These are phyloP conservation scores for Ammodytes marinus DNA, from an alignment of 2,113 vertebrate species.

Conservation along the genomic window DNA sequence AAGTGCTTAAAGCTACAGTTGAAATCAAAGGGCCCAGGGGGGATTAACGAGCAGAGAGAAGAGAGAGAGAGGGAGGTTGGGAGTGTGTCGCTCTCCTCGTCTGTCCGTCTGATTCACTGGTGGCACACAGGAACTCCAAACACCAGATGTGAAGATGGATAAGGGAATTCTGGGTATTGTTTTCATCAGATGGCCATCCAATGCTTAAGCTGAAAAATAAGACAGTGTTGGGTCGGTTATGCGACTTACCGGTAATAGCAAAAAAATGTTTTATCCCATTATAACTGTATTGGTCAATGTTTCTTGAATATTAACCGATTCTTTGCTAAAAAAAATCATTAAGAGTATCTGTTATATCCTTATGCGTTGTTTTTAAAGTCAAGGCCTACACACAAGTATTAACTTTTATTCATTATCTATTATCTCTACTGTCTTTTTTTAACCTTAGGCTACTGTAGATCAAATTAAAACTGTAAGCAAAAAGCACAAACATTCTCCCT, in stretches of 20 bases:
- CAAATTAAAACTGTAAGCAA: neutral
- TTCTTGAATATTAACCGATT: neutral
- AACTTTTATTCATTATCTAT: too few relatives aligned
- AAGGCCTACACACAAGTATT: neutral
- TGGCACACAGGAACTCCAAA: conserved; percentile 56
- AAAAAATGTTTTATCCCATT: neutral
- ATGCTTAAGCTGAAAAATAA: conserved; percentile 82
- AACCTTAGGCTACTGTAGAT: neutral
- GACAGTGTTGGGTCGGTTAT: neutral
- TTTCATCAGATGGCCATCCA: conserved; percentile 85
- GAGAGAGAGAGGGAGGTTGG: conserved; percentile 41
- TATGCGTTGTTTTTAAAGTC: neutral
- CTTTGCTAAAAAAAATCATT: neutral
- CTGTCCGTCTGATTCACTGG: conserved; percentile 40
- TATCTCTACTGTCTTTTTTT: neutral
- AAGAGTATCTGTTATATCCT: neutral
- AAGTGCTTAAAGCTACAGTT: conserved; percentile 54
- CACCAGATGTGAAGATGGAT: conserved; percentile 35
- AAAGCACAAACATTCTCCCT: conserved; percentile 29
- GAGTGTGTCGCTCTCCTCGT: conserved; percentile 55
- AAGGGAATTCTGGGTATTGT: conserved; percentile 37
- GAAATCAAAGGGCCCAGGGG: conserved; percentile 45
- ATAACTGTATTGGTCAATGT: neutral
- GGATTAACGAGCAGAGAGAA: conserved; percentile 29
- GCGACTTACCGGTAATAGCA: neutral